Evolutionary conservation across 2,797 vertebrate genomes (phyloP).

Genomic region (Trichosurus vulpecula): DNA sequence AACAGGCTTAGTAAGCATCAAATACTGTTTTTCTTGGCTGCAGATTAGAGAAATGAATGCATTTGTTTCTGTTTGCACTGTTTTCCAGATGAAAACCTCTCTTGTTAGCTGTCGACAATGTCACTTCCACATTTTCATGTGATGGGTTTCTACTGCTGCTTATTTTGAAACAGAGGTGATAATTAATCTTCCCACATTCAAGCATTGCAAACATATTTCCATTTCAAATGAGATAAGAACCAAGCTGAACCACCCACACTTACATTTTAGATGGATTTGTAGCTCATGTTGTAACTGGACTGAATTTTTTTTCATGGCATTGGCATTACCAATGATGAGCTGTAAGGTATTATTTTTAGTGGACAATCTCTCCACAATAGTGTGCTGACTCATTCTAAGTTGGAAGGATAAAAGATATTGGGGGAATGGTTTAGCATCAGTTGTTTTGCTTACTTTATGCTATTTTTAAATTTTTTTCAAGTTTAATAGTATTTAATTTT

Average conservation of each 20-base stretch:
- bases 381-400: conserved; percentile 49
- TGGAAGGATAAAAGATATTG: conserved; percentile 70
- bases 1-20: conserved; percentile 57
- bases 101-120: conserved; percentile 81
- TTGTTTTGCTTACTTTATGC: not conserved
- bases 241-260: conserved; percentile 80
- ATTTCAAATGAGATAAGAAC: conserved; percentile 87
- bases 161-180: conserved; percentile 91
- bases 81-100: conserved; percentile 81
- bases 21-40: conserved; percentile 63
- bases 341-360: conserved; percentile 72
- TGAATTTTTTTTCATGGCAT: conserved; percentile 76
- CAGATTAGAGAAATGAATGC: conserved; percentile 66
- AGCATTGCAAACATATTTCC: conserved; percentile 86
- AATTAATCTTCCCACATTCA: conserved; percentile 92
- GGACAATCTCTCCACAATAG: conserved; percentile 62
- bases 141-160: conserved; percentile 85
- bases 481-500: too few species aligned
- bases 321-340: conserved; percentile 73
- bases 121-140: conserved; percentile 85
- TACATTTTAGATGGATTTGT: conserved; percentile 81
- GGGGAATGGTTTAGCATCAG: conserved; percentile 55
- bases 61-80: conserved; percentile 78
- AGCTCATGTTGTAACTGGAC: conserved; percentile 76
- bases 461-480: not conserved